Percentiles rank a stretch among this genome's conserved stretches.
Evolutionary conservation across 1,140 invertebrate genomes (phyloP).

Genomic region (Antheraea pernyi): DNA sequence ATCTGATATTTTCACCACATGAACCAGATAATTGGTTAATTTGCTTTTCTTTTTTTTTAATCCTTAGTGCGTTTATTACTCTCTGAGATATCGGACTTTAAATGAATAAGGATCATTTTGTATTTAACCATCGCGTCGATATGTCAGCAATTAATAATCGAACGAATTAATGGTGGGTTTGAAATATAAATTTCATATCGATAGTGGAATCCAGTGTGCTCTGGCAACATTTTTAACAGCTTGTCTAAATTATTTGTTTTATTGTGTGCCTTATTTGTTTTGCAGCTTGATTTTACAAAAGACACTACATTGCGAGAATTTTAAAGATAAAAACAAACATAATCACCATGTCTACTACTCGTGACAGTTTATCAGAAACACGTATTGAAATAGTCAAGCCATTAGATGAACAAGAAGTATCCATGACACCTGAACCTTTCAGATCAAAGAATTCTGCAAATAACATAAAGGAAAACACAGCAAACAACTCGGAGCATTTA

Average conservation of each 20-base stretch:
- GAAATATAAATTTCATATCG: no score
- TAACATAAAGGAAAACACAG: not conserved
- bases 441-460: slow-evolving; percentile 22
- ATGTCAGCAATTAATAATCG: no score
- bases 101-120: no score
- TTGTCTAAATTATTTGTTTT: slow-evolving; percentile 5
- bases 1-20: no score
- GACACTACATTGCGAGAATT: not conserved
- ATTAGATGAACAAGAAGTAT: slow-evolving; percentile 20
- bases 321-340: not conserved
- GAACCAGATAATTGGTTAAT: no score
- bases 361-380: slow-evolving; percentile 26
- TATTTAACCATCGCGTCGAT: no score
- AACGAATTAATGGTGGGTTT: no score
- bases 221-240: no score
- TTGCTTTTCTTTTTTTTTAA: no score
- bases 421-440: slow-evolving; percentile 31
- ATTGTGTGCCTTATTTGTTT: not conserved
- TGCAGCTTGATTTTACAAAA: not conserved
- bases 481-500: not conserved
- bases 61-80: no score
- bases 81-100: no score
- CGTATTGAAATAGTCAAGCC: slow-evolving; percentile 26
- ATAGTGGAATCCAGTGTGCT: no score
- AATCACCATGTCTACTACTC: slow-evolving; percentile 20